Evolutionary conservation across 2,888 invertebrate genomes (phyloP).

Genomic region (Melieria crassipennis): DNA sequence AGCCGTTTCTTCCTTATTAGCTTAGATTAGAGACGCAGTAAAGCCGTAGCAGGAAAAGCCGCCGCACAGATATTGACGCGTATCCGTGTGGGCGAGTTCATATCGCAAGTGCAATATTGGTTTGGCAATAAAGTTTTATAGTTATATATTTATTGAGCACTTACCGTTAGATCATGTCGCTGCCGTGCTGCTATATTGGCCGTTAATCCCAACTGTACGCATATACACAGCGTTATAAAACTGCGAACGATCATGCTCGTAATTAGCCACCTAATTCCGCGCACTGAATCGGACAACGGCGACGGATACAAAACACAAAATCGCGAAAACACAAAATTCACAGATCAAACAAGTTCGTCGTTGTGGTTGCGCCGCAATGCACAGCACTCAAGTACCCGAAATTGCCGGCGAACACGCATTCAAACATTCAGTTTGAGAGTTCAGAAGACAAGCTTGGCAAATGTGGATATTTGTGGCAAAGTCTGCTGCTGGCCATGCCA

Average conservation of each 20-base stretch:
- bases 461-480: no score
- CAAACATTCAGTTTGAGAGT: no score
- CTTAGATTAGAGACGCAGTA: no score
- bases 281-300: constrained; percentile 15
- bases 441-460: no score
- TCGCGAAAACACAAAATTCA: constrained; percentile 9
- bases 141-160: constrained; percentile 31
- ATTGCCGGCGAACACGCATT: constrained; percentile 8
- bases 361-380: constrained; percentile 8
- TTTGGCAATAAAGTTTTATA: constrained; percentile 13
- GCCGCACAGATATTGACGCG: background rate
- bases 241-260: constrained; percentile 48
- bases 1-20: no score
- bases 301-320: constrained; percentile 7
- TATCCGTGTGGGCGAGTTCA: background rate
- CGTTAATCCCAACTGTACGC: constrained; percentile 38
- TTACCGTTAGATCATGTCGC: constrained; percentile 53
- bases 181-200: constrained; percentile 43
- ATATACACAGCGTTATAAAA: constrained; percentile 38
- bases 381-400: constrained; percentile 15
- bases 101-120: no score
- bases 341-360: constrained; percentile 28
- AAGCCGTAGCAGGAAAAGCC: no score
- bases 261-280: constrained; percentile 12
- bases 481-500: no score